These are phyloP conservation scores for Ceratotherium simum DNA, from an alignment of 2,113 vertebrate genomes.

Conservation along the genomic window DNA sequence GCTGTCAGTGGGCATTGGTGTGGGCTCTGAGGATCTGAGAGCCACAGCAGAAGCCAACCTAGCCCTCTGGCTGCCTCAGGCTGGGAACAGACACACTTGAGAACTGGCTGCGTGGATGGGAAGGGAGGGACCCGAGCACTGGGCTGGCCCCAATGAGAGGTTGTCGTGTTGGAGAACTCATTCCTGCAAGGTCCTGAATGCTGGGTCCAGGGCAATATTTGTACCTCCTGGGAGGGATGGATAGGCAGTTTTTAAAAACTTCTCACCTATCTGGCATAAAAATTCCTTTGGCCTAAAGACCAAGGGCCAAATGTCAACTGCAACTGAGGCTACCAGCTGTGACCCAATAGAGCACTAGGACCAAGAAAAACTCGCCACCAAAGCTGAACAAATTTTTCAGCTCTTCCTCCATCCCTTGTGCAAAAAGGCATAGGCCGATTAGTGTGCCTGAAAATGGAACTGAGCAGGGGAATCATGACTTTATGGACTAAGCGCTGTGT, in stretches of 20 bases:
- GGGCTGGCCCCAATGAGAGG: neutral
- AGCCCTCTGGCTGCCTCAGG: neutral
- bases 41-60: neutral
- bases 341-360: neutral
- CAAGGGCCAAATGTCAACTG: neutral
- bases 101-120: neutral
- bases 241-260: neutral
- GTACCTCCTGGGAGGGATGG: neutral
- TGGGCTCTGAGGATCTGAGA: neutral
- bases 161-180: neutral
- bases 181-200: neutral
- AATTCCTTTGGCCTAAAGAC: conserved; percentile 6
- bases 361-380: neutral
- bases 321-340: neutral
- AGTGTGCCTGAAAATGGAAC: neutral
- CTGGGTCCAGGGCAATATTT: neutral
- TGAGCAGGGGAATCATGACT: neutral
- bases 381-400: neutral
- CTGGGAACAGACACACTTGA: neutral
- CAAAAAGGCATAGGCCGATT: neutral
- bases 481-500: neutral
- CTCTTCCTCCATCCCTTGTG: neutral
- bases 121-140: neutral
- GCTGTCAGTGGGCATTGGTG: neutral
- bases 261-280: neutral